Conservation (phyloP, 2,888 invertebrate species). For the Melikaiella ostensackeni region DNA sequence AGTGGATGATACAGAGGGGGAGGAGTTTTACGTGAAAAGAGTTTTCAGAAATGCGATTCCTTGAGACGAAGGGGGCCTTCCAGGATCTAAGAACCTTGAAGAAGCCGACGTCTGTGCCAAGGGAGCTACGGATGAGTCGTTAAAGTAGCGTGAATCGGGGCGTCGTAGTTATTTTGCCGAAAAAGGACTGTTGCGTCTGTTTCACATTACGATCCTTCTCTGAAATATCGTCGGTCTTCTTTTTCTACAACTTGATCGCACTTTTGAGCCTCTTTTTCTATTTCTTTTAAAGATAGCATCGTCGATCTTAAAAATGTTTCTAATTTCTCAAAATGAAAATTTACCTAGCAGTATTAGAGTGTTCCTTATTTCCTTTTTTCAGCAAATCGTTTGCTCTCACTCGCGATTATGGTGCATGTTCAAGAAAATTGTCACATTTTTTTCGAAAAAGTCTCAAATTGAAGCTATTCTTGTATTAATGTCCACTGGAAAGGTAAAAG, state of each 20-base stretch:
- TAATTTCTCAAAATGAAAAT: too few species aligned
- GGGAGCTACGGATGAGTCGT: conserved; percentile 59
- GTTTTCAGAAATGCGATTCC: conserved; percentile 60
- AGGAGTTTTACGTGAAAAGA: conserved; percentile 47
- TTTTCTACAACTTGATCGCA: conserved; percentile 36
- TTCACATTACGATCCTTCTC: conserved; percentile 62
- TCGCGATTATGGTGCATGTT: too few species aligned
- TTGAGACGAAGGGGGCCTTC: conserved; percentile 48
- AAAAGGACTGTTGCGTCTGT: conserved; percentile 61
- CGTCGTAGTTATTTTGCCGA: conserved; percentile 62
- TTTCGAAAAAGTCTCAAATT: too few species aligned
- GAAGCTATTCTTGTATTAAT: too few species aligned
- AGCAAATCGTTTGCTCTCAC: too few species aligned
- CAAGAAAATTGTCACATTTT: too few species aligned
- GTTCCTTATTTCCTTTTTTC: too few species aligned
- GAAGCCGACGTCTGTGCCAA: conserved; percentile 59
- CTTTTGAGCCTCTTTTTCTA: conserved; percentile 7
- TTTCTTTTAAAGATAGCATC: too few species aligned
- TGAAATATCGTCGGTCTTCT: conserved; percentile 54
- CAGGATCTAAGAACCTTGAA: conserved; percentile 58
- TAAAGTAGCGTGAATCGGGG: conserved; percentile 60
- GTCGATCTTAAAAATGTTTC: too few species aligned
- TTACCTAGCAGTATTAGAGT: too few species aligned
- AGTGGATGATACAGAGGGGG: conserved; percentile 47
- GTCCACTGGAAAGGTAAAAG: too few species aligned